Conservation (phyloP, 1,140 invertebrate species). For the Cydia splendana region DNA sequence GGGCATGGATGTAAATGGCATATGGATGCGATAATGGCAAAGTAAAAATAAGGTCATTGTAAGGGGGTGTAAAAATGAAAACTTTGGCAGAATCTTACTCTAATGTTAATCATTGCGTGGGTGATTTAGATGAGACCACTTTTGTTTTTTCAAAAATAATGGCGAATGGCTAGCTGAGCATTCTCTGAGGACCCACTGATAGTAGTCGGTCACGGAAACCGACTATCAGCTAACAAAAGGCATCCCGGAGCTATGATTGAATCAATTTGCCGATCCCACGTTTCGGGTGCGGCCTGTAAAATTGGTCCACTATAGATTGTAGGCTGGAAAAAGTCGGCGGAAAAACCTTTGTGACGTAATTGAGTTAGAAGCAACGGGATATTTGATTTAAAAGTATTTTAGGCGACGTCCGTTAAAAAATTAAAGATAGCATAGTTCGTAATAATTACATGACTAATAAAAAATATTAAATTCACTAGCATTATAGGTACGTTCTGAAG, state of each 20-base stretch:
- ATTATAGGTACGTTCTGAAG: too few relatives aligned
- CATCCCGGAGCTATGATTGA: slow-evolving; percentile 17
- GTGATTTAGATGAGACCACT: background rate
- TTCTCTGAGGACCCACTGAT: slow-evolving; percentile 4
- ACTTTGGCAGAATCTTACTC: background rate
- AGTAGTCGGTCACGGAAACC: background rate
- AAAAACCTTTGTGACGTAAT: background rate
- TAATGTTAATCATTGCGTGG: background rate
- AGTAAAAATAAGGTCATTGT: too few relatives aligned
- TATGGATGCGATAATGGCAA: too few relatives aligned
- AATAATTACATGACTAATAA: too few relatives aligned
- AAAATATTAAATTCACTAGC: too few relatives aligned
- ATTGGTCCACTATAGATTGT: background rate
- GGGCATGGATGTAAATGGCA: too few relatives aligned
- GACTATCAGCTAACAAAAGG: slow-evolving; percentile 23
- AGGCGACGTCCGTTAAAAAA: too few relatives aligned
- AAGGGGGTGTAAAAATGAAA: background rate
- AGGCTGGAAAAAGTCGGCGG: slow-evolving; percentile 1
- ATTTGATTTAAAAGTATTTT: slow-evolving; percentile 2
- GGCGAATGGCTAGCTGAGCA: background rate
- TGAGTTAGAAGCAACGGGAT: background rate
- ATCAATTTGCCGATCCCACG: slow-evolving; percentile 10
- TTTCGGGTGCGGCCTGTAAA: slow-evolving; percentile 1
- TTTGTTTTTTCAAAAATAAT: background rate
- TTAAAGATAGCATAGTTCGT: too few relatives aligned